These are phyloP conservation scores for Papilio dardanus DNA, from an alignment of 1,140 invertebrate species.

Conservation along the genomic window DNA sequence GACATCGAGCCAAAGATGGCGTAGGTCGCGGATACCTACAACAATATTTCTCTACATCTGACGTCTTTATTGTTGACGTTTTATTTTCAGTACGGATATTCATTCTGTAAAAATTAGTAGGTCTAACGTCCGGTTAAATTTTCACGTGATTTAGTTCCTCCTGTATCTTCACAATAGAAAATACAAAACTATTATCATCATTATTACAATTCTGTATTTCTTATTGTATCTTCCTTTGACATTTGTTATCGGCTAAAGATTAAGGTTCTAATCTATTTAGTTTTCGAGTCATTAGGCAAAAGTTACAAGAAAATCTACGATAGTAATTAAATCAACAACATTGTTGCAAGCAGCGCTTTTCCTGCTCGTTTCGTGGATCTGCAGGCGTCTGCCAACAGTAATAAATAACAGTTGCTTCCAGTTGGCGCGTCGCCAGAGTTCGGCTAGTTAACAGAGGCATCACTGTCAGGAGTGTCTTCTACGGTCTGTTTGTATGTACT, in stretches of 20 bases:
- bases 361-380: neutral
- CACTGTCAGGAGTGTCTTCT: constrained; percentile 2
- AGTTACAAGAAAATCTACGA: neutral
- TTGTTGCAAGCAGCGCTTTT: neutral
- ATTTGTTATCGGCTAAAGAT: too few relatives aligned
- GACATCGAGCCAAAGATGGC: constrained; percentile 9
- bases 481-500: neutral
- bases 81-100: neutral
- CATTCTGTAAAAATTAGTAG: neutral
- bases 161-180: too few relatives aligned
- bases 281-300: neutral
- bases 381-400: neutral
- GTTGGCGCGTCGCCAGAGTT: neutral
- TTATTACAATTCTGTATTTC: too few relatives aligned
- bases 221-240: too few relatives aligned
- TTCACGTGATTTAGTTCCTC: neutral
- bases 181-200: too few relatives aligned
- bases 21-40: neutral
- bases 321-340: neutral
- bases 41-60: neutral
- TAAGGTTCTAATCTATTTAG: too few relatives aligned
- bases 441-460: constrained; percentile 10
- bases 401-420: constrained; percentile 1
- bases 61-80: neutral
- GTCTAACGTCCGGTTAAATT: neutral